phyloP scores from a whole-genome alignment of 2,113 vertebrate genomes.

The Beaufortia kweichowensis region DNA sequence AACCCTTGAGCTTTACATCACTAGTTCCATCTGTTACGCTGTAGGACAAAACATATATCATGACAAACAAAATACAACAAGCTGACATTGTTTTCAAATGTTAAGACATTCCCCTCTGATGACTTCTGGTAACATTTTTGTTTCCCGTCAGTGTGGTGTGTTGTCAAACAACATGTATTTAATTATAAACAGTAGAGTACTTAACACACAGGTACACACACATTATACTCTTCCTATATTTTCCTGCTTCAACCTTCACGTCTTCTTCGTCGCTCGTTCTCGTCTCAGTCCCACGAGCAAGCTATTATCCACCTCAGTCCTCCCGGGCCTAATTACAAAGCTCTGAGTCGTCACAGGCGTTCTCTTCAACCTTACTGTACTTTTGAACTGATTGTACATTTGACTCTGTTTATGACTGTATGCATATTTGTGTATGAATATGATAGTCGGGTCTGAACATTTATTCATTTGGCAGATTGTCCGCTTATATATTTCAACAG shows the following conservation, averaged over 20 bases:
- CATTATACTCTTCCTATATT: slow-evolving; percentile 45
- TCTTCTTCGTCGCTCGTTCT: slow-evolving; percentile 50
- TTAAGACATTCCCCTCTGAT: slow-evolving; percentile 44
- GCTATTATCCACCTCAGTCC: slow-evolving; percentile 49
- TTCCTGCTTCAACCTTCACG: slow-evolving; percentile 40
- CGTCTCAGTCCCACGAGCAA: slow-evolving; percentile 43
- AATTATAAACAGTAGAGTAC: slow-evolving; percentile 57
- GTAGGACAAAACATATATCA: slow-evolving; percentile 9
- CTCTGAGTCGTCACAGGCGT: slow-evolving; percentile 48
- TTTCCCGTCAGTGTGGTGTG: slow-evolving; percentile 35
- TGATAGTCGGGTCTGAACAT: neutral
- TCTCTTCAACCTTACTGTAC: slow-evolving; percentile 30
- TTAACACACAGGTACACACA: slow-evolving; percentile 56
- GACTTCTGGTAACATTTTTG: slow-evolving; percentile 43
- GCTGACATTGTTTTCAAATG: slow-evolving; percentile 53
- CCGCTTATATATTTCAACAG: too few species aligned
- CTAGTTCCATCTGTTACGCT: slow-evolving; percentile 2
- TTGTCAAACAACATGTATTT: slow-evolving; percentile 58
- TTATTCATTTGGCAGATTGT: neutral
- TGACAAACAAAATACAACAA: slow-evolving; percentile 9
- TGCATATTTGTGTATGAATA: slow-evolving; percentile 19
- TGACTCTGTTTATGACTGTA: slow-evolving; percentile 2
- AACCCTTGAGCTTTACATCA: slow-evolving; percentile 2
- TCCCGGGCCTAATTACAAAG: slow-evolving; percentile 57
- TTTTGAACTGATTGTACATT: slow-evolving; percentile 38